Base-by-base conservation (phyloP, 2,113 vertebrate genomes). In the Leptobrachium ailaonicum region DNA sequence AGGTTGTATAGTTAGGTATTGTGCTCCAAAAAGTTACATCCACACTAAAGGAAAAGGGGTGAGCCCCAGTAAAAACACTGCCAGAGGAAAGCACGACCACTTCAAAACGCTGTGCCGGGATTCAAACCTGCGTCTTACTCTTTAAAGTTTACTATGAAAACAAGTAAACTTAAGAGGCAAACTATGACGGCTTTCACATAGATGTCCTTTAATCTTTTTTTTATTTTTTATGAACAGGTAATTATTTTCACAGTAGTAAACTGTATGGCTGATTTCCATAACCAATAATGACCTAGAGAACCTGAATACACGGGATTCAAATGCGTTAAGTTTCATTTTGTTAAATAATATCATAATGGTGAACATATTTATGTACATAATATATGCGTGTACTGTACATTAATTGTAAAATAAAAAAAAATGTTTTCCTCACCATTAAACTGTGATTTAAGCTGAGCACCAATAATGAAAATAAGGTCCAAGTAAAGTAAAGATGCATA, bases 171-270 rank as follows among this genome's bases (percentile, higher is more conserved):
- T 41, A 40, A 74, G 80, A 82, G 73, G 76, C 68, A 72, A 76
- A 62, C 43, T 75, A 80, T 64, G 80, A 74, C 82, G 73, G 71
- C 82, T 82, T 86, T 85, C 63, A 73, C 75, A 63, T 75, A 44
- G 66, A 71, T 79, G 66, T 67, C 43, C 82, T 87, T 85, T 82
- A 80, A 83, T 85, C 80, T 83, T n/a, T 44, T 13, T 66, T 20
- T 32, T 71, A 76, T 44, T 13, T 66, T 20, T 32, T 71, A 76
- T 81, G 70, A 71, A 79, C 64, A 69, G 50, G 73, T 76, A 64
- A 83, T 87, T 86, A 81, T 83, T 87, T 85, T 82, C 43, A 70
- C 67, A 54, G 10, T 20, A 75, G 50, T 60, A 82, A 80, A 73
- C 62, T 56, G 63, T 73, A 47, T 69, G 71, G 75, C 73, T 53